A percentile compares a stretch with the other conserved stretches of the same genome.
Evolutionary conservation across 2,113 vertebrate genomes (phyloP).

Genomic region (Ibidorhyncha struthersii): DNA sequence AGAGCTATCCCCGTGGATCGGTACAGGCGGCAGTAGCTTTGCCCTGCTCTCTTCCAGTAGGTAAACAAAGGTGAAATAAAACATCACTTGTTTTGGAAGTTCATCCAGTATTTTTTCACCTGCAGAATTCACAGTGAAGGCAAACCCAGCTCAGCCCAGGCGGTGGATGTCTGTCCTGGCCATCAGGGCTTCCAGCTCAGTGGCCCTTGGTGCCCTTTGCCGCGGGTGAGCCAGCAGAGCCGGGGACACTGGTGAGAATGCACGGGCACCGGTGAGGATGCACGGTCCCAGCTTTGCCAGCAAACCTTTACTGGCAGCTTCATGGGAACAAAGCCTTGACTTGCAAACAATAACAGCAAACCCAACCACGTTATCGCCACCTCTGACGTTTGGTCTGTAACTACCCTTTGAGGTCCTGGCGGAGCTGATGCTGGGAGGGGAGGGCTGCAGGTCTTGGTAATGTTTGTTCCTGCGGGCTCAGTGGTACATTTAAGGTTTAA

Average conservation of each 20-base stretch:
- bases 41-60: background rate
- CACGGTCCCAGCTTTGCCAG: background rate
- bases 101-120: background rate
- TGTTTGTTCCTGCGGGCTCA: background rate
- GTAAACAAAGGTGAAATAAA: background rate
- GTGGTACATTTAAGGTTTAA: background rate
- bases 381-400: background rate
- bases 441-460: background rate
- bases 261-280: background rate
- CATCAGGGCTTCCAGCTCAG: background rate
- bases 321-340: background rate
- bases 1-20: background rate
- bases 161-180: background rate
- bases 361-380: background rate
- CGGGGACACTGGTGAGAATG: background rate
- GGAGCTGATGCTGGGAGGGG: background rate
- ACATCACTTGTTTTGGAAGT: background rate
- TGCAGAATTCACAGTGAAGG: background rate
- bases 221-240: background rate
- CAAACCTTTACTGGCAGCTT: background rate
- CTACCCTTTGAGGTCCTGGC: rapidly evolving
- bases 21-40: background rate
- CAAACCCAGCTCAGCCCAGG: background rate
- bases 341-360: background rate
- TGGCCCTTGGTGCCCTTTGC: background rate